Conservation (phyloP, 2,113 vertebrate genomes). For the Antechinus stuartii region DNA sequence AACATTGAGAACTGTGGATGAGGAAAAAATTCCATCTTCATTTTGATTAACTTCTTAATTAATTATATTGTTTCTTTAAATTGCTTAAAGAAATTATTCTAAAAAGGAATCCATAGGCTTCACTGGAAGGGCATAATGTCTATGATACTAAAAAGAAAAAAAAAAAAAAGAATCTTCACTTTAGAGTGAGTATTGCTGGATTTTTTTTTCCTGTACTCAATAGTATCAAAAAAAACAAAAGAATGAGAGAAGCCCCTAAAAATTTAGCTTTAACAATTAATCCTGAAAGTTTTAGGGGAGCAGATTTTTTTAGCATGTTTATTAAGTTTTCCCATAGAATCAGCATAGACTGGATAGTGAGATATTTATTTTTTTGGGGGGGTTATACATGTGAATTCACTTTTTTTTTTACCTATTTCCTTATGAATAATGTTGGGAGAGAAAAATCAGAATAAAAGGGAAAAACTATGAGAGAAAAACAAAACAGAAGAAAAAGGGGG, state of each 20-base stretch:
- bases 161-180: not conserved
- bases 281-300: not conserved
- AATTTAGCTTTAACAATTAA: too few species aligned
- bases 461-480: too few species aligned
- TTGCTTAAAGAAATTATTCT: not conserved
- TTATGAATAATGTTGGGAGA: too few species aligned
- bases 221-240: not conserved
- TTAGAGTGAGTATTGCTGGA: not conserved
- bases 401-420: too few species aligned
- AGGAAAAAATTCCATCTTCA: not conserved
- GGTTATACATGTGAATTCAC: too few species aligned
- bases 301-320: not conserved
- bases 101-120: not conserved
- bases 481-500: too few species aligned
- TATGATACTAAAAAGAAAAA: not conserved
- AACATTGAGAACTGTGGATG: not conserved
- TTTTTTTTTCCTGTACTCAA: not conserved
- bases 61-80: not conserved
- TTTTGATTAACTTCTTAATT: not conserved
- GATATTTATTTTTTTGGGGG: not conserved
- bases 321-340: not conserved
- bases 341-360: not conserved
- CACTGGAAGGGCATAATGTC: not conserved
- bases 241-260: not conserved
- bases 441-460: too few species aligned